A percentile compares a stretch with the other conserved stretches of the same genome.
These are phyloP conservation scores for Zaprionus ornatus DNA, from an alignment of 1,140 invertebrate genomes.

Conservation along the genomic window DNA sequence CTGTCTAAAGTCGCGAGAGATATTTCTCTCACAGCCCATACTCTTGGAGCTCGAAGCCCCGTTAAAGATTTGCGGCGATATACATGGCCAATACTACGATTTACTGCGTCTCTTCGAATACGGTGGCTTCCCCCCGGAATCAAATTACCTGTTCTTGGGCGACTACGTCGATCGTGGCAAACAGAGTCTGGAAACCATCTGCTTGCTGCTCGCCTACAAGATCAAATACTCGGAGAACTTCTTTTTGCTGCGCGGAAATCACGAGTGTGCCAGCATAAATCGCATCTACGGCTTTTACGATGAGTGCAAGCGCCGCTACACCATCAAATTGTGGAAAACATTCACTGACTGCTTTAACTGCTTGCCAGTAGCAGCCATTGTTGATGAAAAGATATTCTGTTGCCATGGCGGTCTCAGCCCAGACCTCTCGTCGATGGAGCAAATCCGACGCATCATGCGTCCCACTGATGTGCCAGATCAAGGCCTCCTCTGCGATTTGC, in stretches of 20 bases:
- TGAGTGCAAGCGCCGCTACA: conserved; percentile 98
- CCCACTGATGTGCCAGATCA: conserved; percentile 97
- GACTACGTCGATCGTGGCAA: conserved; percentile 94
- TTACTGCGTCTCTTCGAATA: conserved; percentile 99
- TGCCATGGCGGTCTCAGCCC: conserved; percentile 97
- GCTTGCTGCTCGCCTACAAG: conserved; percentile 97
- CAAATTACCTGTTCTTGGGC: conserved; percentile 99
- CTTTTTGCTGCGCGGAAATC: conserved; percentile 93
- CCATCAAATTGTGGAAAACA: conserved; percentile 99
- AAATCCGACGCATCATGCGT: conserved; percentile 95
- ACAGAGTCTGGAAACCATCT: conserved; percentile 95
- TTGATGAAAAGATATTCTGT: conserved; percentile 99
- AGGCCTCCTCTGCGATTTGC: conserved; percentile 96
- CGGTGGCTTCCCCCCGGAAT: conserved; percentile 99
- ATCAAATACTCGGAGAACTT: conserved; percentile 96
- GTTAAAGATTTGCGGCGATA: conserved; percentile 99
- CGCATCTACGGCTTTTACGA: conserved; percentile 99
- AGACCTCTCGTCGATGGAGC: conserved; percentile 96
- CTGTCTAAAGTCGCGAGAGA: conserved; percentile 98
- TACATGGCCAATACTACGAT: conserved; percentile 99
- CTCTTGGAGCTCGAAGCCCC: conserved; percentile 98
- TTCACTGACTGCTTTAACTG: conserved; percentile 99
- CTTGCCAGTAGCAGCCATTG: conserved; percentile 97
- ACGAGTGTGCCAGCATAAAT: conserved; percentile 96
- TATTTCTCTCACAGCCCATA: conserved; percentile 99